These are phyloP conservation scores for Morinoia aosen DNA, from an alignment of 2,888 invertebrate genomes.

Conservation along the genomic window DNA sequence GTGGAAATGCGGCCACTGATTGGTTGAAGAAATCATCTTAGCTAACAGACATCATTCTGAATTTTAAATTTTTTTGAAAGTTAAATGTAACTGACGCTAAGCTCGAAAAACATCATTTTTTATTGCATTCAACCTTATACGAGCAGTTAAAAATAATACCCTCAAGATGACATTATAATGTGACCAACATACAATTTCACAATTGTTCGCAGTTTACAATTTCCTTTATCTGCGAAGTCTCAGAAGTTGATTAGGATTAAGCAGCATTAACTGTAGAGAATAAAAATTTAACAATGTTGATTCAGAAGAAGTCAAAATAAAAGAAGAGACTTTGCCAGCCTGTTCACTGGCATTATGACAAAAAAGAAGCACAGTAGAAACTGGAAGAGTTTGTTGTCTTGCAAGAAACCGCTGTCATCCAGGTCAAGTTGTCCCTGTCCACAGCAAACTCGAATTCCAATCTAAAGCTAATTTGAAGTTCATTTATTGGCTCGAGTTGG, in stretches of 20 bases:
- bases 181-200: no score
- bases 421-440: not conserved
- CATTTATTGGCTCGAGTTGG: conserved; percentile 10
- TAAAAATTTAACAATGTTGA: not conserved
- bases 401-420: not conserved
- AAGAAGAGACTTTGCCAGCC: not conserved
- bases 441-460: conserved; percentile 15
- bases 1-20: not conserved
- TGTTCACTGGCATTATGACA: not conserved
- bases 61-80: not conserved
- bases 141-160: not conserved
- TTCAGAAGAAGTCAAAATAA: not conserved
- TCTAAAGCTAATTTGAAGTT: conserved; percentile 33
- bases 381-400: not conserved
- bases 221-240: not conserved
- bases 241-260: not conserved
- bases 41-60: not conserved
- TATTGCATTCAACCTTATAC: not conserved
- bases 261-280: not conserved
- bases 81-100: not conserved
- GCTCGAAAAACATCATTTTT: not conserved
- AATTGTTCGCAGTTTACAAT: no score
- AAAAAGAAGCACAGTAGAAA: not conserved
- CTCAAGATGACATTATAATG: not conserved
- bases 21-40: not conserved